Percentiles rank a stretch among this genome's conserved stretches.
phyloP scores from a whole-genome alignment of 2,888 invertebrate genomes.

The Phaedon cochleariae region DNA sequence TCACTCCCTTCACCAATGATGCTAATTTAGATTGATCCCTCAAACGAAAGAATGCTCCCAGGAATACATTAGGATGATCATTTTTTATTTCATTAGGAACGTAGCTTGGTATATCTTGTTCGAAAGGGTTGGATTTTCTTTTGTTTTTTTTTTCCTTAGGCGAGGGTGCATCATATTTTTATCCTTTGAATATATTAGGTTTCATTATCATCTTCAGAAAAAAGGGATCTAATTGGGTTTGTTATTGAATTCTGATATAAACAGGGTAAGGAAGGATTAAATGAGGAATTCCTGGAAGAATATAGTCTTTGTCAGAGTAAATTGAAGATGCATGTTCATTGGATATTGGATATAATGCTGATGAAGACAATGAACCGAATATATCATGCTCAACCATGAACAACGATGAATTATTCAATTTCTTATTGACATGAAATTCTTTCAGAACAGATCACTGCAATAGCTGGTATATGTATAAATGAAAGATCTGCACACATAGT shows the following conservation, averaged over 20 bases:
- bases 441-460: no score
- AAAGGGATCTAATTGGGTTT: background rate
- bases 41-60: conserved; percentile 10
- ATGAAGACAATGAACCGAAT: no score
- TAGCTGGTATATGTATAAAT: no score
- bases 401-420: no score
- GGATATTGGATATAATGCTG: no score
- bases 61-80: conserved; percentile 42
- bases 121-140: conserved; percentile 32
- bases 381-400: no score
- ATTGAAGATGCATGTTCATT: no score
- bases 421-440: no score
- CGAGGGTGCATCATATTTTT: background rate
- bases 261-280: no score
- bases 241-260: background rate
- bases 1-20: background rate
- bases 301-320: no score
- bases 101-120: conserved; percentile 27
- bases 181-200: background rate
- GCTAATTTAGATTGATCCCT: conserved; percentile 6
- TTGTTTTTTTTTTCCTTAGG: background rate
- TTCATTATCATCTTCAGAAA: background rate
- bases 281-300: no score
- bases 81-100: conserved; percentile 41
- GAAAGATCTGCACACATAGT: no score